Conservation (phyloP, 2,888 invertebrate genomes). For the Polyploca ridens region DNA sequence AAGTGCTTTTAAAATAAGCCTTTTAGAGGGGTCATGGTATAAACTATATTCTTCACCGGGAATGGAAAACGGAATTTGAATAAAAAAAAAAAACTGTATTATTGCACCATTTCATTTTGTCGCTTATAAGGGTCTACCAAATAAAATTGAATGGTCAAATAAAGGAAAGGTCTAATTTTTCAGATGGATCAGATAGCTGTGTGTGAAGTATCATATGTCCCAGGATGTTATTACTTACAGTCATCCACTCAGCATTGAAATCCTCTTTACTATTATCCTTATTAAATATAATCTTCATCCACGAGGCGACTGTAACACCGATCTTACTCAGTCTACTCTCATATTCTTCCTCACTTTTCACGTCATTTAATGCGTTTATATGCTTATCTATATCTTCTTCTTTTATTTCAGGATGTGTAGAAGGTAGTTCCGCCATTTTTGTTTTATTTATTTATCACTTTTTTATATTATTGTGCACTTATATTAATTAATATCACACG, state of each 20-base stretch:
- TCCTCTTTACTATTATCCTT: constrained; percentile 48
- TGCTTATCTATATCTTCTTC: constrained; percentile 58
- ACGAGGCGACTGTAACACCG: constrained; percentile 57
- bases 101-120: too few species aligned
- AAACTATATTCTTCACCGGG: too few species aligned
- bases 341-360: constrained; percentile 58
- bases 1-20: too few species aligned
- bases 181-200: too few species aligned
- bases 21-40: too few species aligned
- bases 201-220: too few species aligned
- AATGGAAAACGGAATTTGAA: too few species aligned
- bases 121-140: too few species aligned
- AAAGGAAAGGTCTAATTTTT: too few species aligned
- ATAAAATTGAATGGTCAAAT: too few species aligned
- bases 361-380: constrained; percentile 53
- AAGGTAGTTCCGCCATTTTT: constrained; percentile 51
- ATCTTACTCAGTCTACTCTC: constrained; percentile 53
- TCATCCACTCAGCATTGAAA: constrained; percentile 70
- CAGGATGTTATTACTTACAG: constrained; percentile 57
- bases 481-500: too few species aligned
- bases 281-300: constrained; percentile 73
- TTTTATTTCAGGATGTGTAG: constrained; percentile 19
- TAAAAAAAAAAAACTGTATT: too few species aligned
- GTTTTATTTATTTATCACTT: constrained; percentile 21
- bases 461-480: background rate